Evolutionary conservation across 2,888 invertebrate species (phyloP).

Genomic region (Electrophaes corylata): DNA sequence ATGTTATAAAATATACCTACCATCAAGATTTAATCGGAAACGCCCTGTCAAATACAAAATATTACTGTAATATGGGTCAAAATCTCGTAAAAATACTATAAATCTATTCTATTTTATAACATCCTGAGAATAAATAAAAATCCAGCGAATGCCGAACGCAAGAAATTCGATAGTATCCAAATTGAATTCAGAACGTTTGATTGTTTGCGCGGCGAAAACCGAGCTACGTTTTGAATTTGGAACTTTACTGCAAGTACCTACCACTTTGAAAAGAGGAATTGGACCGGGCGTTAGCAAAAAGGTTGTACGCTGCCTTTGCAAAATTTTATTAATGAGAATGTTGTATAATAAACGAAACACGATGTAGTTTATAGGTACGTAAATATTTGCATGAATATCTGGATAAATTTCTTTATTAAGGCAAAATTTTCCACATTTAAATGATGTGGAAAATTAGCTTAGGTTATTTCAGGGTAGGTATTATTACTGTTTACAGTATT

Average conservation of each 20-base stretch:
- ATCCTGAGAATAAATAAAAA: slow-evolving; percentile 5
- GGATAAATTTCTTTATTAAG: background rate
- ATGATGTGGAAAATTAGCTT: no score
- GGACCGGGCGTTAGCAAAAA: background rate
- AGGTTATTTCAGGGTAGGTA: slow-evolving; percentile 5
- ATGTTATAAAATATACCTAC: no score
- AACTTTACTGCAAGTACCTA: slow-evolving; percentile 10
- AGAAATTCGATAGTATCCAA: slow-evolving; percentile 12
- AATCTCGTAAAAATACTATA: background rate
- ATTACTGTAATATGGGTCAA: no score
- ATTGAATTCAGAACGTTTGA: slow-evolving; percentile 21
- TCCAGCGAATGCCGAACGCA: slow-evolving; percentile 2
- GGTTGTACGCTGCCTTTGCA: background rate
- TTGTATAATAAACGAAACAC: no score
- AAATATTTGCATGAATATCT: no score
- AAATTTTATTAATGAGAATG: background rate
- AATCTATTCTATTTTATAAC: background rate
- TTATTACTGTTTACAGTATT: slow-evolving; percentile 5
- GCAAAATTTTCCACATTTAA: slow-evolving; percentile 20
- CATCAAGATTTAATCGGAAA: no score
- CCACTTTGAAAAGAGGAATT: background rate
- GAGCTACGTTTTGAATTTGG: slow-evolving; percentile 17
- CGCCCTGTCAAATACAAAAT: no score
- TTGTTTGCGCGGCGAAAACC: slow-evolving; percentile 15
- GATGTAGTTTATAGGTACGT: no score